Evolutionary conservation across 2,113 vertebrate species (phyloP).

Genomic region (Thermophis baileyi): DNA sequence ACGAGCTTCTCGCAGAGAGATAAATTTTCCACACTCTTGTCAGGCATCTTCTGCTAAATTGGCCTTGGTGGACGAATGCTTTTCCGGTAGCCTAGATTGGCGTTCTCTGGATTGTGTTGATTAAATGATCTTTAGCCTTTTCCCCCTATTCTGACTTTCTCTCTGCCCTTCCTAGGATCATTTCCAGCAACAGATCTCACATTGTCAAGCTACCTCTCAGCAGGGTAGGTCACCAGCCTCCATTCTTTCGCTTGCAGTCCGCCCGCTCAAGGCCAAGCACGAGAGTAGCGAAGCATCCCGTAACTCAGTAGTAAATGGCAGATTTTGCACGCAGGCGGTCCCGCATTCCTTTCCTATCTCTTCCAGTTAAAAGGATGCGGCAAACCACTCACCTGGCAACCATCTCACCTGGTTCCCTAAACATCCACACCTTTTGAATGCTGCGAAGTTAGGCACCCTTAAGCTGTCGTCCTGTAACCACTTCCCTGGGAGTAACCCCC

Average conservation of each 20-base stretch:
- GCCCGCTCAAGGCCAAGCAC: neutral
- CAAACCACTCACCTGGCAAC: neutral
- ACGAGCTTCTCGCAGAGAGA: neutral
- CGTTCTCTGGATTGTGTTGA: neutral
- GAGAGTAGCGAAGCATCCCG: neutral
- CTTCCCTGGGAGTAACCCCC: neutral
- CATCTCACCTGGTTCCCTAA: neutral
- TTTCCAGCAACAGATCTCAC: constrained; percentile 98
- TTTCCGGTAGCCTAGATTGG: neutral
- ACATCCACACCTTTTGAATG: neutral
- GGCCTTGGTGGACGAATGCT: neutral
- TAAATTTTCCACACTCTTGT: neutral
- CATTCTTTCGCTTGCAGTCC: fast-evolving
- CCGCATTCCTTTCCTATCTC: too few relatives aligned
- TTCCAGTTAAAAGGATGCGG: neutral
- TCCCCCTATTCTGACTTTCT: neutral
- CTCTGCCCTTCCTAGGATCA: constrained; percentile 80
- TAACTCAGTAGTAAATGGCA: neutral
- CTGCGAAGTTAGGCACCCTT: neutral
- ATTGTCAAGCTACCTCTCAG: constrained; percentile 98
- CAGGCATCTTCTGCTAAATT: neutral
- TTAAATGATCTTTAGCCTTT: neutral
- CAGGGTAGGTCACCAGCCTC: constrained; percentile 82
- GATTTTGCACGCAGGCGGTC: neutral
- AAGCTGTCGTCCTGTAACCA: neutral